These are phyloP conservation scores for Pseudolaguvia tuberculata DNA, from an alignment of 2,113 vertebrate genomes.

Conservation along the genomic window DNA sequence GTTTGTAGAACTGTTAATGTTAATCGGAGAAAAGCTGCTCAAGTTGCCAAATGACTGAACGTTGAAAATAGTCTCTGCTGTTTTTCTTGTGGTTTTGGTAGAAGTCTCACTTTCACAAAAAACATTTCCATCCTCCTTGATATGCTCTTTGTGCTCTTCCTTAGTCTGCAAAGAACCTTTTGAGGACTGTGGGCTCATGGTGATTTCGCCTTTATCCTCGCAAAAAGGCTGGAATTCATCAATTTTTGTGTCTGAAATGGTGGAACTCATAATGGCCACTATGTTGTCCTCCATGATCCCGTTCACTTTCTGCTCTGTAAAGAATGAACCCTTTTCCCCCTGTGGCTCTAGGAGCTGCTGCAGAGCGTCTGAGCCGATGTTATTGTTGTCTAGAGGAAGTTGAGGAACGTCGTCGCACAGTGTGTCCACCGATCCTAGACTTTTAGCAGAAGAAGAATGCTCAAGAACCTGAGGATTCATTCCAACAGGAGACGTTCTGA, in stretches of 20 bases:
- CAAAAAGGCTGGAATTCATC: constrained; percentile 78
- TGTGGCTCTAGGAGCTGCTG: constrained; percentile 77
- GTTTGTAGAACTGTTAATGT: too few relatives aligned
- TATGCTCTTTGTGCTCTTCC: constrained; percentile 49
- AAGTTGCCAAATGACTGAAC: constrained; percentile 63
- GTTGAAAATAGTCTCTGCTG: constrained; percentile 76
- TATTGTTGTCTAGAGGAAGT: constrained; percentile 70
- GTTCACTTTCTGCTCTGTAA: constrained; percentile 75
- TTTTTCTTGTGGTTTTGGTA: constrained; percentile 75
- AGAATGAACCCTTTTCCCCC: constrained; percentile 81
- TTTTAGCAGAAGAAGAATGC: constrained; percentile 73
- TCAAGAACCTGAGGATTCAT: constrained; percentile 87
- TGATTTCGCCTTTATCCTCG: constrained; percentile 68
- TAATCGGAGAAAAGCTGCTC: constrained; percentile 73
- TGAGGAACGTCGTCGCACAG: constrained; percentile 65
- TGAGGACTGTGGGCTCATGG: constrained; percentile 78
- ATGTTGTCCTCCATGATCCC: constrained; percentile 75
- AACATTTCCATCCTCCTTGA: constrained; percentile 65
- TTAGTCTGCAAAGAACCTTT: constrained; percentile 92
- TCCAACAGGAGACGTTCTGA: constrained; percentile 85
- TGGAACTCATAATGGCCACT: constrained; percentile 71
- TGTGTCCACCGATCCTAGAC: constrained; percentile 69
- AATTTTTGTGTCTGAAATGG: constrained; percentile 86
- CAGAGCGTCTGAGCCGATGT: constrained; percentile 73
- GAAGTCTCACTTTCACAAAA: constrained; percentile 46